These are phyloP conservation scores for Simalia tracyae DNA, from an alignment of 2,797 vertebrate species.

Conservation along the genomic window DNA sequence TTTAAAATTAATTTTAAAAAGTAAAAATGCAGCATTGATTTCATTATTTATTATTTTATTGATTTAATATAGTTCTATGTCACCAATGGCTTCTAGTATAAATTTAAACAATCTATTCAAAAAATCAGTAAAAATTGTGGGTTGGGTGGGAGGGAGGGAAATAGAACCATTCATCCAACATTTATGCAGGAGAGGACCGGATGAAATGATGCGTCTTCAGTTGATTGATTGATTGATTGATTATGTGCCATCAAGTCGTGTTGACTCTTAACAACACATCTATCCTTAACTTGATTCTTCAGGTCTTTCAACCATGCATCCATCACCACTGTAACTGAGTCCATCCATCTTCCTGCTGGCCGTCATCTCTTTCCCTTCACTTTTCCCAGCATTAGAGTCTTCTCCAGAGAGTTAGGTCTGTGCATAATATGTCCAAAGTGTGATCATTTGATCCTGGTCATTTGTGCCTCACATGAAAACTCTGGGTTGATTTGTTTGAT, in stretches of 20 bases:
- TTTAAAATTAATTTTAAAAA: no score
- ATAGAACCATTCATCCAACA: background rate
- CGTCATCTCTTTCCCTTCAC: background rate
- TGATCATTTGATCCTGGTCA: background rate
- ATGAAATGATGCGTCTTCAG: background rate
- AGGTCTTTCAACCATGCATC: background rate
- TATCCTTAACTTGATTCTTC: background rate
- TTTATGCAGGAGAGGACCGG: background rate
- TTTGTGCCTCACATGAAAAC: background rate
- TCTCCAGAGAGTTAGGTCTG: background rate
- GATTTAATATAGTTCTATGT: no score
- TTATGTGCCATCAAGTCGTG: background rate
- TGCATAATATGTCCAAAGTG: background rate
- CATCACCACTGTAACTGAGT: background rate
- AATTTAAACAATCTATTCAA: no score
- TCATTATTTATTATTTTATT: no score
- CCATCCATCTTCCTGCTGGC: background rate
- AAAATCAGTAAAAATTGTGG: no score
- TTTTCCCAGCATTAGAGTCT: background rate
- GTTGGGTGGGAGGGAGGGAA: no score
- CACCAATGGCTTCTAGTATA: no score
- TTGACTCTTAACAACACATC: background rate
- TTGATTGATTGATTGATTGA: background rate
- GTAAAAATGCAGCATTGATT: no score
- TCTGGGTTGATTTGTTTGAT: background rate